Evolutionary conservation across 2,113 vertebrate species (phyloP).

Genomic region (Eira barbara): DNA sequence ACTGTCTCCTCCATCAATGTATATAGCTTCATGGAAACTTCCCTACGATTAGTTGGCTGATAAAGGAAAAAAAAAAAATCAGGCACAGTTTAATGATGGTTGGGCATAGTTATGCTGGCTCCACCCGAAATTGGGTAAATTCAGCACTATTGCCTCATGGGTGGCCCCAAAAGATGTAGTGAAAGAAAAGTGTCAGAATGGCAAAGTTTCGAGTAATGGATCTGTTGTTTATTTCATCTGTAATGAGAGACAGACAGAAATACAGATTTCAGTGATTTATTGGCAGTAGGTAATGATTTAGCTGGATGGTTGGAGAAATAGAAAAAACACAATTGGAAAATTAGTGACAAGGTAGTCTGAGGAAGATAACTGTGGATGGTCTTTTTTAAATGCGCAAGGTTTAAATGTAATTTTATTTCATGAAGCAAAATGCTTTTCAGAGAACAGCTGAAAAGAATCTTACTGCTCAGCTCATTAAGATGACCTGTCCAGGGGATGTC

Average conservation of each 20-base stretch:
- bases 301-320: background rate
- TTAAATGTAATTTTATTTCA: background rate
- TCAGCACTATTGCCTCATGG: background rate
- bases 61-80: background rate
- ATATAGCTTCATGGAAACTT: background rate
- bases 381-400: background rate
- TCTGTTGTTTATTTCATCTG: background rate
- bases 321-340: background rate
- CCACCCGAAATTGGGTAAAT: background rate
- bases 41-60: background rate
- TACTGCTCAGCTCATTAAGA: background rate
- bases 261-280: background rate
- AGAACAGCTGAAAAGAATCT: background rate
- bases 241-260: background rate
- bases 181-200: background rate
- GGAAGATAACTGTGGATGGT: background rate
- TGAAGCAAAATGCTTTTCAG: background rate
- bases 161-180: background rate
- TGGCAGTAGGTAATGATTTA: background rate
- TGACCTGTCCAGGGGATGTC: background rate
- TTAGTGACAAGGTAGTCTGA: background rate
- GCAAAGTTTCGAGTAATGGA: background rate
- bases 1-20: background rate
- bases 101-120: background rate
- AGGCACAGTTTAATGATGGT: background rate